Evolutionary conservation across 2,113 vertebrate species (phyloP), one percentile per base, ranked within the genome.

Genomic region (Sorex fumeus): DNA sequence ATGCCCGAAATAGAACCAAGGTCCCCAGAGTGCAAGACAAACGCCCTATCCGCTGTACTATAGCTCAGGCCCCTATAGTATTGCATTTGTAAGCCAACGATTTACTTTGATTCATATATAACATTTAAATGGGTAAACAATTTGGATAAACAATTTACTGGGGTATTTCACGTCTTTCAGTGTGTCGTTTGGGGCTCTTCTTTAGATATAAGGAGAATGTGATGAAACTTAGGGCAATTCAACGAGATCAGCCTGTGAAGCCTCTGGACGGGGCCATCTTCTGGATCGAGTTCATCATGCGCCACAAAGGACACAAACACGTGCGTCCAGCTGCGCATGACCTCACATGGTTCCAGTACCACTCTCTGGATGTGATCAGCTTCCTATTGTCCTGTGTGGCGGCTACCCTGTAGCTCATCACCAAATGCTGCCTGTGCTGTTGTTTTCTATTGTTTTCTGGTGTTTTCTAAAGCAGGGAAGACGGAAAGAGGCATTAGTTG

Each of bases 221-320:
- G 23, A 77, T 98, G 88, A 64, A 36, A 66, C 90, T 99, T 94
- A 99, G 98, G 62, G 89, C 72, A 25, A 98, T 99, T 94, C 98
- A 99, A 47, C 98, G 98, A 0, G 98, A 99, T 92, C 98, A 98
- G 93, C 98, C 98, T 0, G 23, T 98, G 4, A 98, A 86, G 67
- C 97, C 98, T 40, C 95, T 97, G 78, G 98, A 99, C 19, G 97
- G 98, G 96, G 98, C 98, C 0, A 97, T 98, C 62, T 99, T 99
- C 97, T 99, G 98, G 98, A 97, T 98, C 16, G 98, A 99, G 96
- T 98, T 98, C 96, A 98, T 98, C 13, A 98, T 99, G 97, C 98
- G 97, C 40, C 98, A 99, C 96, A 98, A 98, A 93, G 98, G 98
- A 36, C 97, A 98, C 36, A 98, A 98, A 66, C 98, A 99, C 95